These are phyloP conservation scores for Oligia latruncula DNA, from an alignment of 2,888 invertebrate species.

Conservation along the genomic window DNA sequence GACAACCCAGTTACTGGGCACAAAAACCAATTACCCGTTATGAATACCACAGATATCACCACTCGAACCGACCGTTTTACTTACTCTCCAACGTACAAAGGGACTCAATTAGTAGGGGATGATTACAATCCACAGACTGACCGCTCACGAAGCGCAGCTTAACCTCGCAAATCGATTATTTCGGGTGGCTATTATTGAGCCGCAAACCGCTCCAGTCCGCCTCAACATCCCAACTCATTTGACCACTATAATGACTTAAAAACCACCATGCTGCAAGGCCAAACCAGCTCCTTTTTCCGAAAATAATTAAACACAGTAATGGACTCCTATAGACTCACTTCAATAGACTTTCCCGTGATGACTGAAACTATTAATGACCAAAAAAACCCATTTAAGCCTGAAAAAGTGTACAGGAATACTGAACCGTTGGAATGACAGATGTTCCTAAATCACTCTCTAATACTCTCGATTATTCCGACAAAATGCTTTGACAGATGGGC, in stretches of 20 bases:
- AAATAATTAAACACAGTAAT: background rate
- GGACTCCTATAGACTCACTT: conserved; percentile 3
- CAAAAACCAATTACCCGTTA: background rate
- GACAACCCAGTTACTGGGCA: background rate
- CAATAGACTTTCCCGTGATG: background rate
- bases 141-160: background rate
- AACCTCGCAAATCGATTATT: conserved; percentile 29
- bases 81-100: conserved; percentile 1
- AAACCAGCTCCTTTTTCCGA: background rate
- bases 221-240: conserved; percentile 14
- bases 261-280: no score
- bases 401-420: conserved; percentile 18
- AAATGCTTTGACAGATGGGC: conserved; percentile 58
- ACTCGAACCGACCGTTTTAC: background rate
- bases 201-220: background rate
- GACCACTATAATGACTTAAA: background rate
- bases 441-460: conserved; percentile 54
- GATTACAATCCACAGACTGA: conserved; percentile 1
- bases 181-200: conserved; percentile 5
- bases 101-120: background rate
- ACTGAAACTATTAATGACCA: conserved; percentile 30
- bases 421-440: conserved; percentile 43
- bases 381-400: conserved; percentile 16
- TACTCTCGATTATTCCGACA: conserved; percentile 56
- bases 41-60: background rate